These are phyloP conservation scores for Ophioninae sp. DNA, from an alignment of 2,888 invertebrate genomes.

Conservation along the genomic window DNA sequence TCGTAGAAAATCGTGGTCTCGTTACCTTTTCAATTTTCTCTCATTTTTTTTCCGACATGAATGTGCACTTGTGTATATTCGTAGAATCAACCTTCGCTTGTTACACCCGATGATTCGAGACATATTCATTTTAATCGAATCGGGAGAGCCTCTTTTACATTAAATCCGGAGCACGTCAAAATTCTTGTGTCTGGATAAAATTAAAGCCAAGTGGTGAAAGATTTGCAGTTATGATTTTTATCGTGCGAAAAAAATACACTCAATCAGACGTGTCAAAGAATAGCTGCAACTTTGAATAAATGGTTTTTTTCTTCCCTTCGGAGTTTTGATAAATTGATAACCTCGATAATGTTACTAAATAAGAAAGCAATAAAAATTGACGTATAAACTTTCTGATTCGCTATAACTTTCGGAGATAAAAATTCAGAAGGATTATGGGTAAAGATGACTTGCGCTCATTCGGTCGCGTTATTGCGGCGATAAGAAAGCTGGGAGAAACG, in stretches of 20 bases:
- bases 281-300: neutral
- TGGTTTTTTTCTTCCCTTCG: neutral
- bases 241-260: neutral
- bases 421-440: constrained; percentile 50
- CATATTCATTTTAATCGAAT: constrained; percentile 43
- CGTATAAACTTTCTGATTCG: neutral
- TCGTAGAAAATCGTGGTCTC: too few relatives aligned
- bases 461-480: constrained; percentile 60
- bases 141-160: constrained; percentile 33
- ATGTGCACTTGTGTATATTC: neutral
- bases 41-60: neutral
- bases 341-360: constrained; percentile 1
- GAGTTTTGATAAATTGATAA: constrained; percentile 14
- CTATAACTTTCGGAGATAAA: neutral
- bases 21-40: too few relatives aligned
- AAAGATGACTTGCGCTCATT: constrained; percentile 60
- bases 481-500: constrained; percentile 56
- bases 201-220: neutral
- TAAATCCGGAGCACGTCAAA: constrained; percentile 30
- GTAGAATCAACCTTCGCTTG: constrained; percentile 44
- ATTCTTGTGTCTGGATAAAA: constrained; percentile 45
- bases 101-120: constrained; percentile 36
- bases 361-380: neutral
- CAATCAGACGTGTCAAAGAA: neutral
- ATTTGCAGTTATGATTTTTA: neutral